Evolutionary conservation across 2,113 vertebrate species (phyloP), one percentile per base, ranked within the genome.

Genomic region (Macrotus californicus): DNA sequence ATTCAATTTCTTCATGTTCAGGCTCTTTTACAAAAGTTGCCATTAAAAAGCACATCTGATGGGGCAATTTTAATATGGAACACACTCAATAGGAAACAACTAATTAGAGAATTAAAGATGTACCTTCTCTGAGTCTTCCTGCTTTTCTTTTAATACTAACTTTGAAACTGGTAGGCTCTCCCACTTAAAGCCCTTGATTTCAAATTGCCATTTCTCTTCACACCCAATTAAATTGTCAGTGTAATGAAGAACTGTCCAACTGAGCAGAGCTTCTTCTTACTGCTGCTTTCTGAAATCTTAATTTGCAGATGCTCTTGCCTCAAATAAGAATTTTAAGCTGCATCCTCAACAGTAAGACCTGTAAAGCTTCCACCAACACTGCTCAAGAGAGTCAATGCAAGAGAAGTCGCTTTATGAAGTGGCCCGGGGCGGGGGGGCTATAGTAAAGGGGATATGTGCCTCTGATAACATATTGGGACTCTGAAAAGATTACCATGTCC

Each of bases 171-270:
- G 59, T 75, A 96, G 52, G 54, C 41, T 87, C 61, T 82, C 54
- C n/a, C 81, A 96, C 64, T 77, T 95, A 92, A 91, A 96, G 91
- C 26, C 81, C 79, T 95, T 95, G 91, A 93, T 96, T 98, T 97
- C 83, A 95, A 97, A 96, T 76, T 96, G 66, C 39, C 84, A 82
- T 95, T 97, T 80, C 36, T 89, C 97, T 97, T 97, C 85, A 97
- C 70, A 97, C 76, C 36, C 85, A 96, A 95, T 93, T 98, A 97
- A 97, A 97, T 43, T 95, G 87, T 94, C 95, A 90, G 56, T 66
- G 54, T 72, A 94, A 92, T 94, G 89, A 76, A 97, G 89, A 97
- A 97, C 43, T 94, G 91, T 93, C 91, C 97, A 82, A 80, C 93
- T 43, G 36, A 95, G 90, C 93, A 48, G 61, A 96, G 93, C 87